These are phyloP conservation scores for Myripristis murdjan DNA, from an alignment of 2,797 vertebrate genomes.

Conservation along the genomic window DNA sequence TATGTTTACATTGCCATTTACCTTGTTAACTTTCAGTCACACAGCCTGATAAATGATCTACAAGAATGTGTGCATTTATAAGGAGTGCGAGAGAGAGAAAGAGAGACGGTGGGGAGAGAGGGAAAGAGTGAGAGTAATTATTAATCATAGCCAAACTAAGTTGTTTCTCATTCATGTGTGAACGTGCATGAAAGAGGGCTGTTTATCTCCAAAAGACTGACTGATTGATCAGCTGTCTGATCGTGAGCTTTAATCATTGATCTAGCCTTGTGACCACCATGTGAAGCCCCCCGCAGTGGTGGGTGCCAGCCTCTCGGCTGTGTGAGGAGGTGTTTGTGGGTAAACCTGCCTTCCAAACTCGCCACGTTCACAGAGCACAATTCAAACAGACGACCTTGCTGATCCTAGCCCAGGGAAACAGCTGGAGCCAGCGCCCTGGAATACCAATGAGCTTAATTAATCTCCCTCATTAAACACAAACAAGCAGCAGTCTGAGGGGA, in stretches of 20 bases:
- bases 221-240: slow-evolving; percentile 48
- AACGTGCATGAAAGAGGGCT: slow-evolving; percentile 29
- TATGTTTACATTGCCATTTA: slow-evolving; percentile 60
- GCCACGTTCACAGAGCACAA: slow-evolving; percentile 29
- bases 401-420: slow-evolving; percentile 68
- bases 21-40: slow-evolving; percentile 68
- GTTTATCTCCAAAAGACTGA: slow-evolving; percentile 44
- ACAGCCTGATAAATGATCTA: slow-evolving; percentile 55
- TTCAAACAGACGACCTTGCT: slow-evolving; percentile 66
- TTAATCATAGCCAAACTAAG: slow-evolving; percentile 49
- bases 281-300: slow-evolving; percentile 8
- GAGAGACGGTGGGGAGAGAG: slow-evolving; percentile 22
- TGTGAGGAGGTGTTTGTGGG: slow-evolving; percentile 17
- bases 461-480: slow-evolving; percentile 84
- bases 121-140: slow-evolving; percentile 17
- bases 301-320: slow-evolving; percentile 14
- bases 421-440: slow-evolving; percentile 69
- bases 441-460: slow-evolving; percentile 86
- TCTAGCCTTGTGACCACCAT: slow-evolving; percentile 25
- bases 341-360: slow-evolving; percentile 20
- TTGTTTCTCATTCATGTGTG: slow-evolving; percentile 30
- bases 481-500: slow-evolving; percentile 57
- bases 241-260: slow-evolving; percentile 22
- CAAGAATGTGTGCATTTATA: slow-evolving; percentile 32
- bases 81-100: slow-evolving; percentile 30